Base-by-base conservation (phyloP, 1,140 invertebrate genomes). In the Cydia amplana region DNA sequence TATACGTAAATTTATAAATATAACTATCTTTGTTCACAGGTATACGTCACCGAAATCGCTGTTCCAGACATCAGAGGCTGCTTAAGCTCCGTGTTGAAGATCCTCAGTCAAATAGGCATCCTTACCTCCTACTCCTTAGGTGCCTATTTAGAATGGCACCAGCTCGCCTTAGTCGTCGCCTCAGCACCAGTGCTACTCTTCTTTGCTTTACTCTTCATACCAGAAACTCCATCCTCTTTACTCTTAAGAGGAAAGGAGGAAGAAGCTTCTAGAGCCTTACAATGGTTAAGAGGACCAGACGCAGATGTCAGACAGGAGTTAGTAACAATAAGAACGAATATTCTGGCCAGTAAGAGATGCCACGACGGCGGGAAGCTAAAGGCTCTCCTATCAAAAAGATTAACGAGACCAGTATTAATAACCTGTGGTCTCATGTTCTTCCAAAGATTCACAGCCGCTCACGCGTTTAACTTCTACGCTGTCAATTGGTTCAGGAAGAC, bases 21-120 rank as follows among this genome's bases (percentile, higher is more conserved):
- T 28, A 75, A 75, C 82, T 80, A 75, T 49, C 49, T 79, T 91
- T 90, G 87, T 87, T 80, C 83, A 7, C 92, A 96, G 95, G 96
- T 98, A 74, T 98, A 98, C 92, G 95, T 98, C 78, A 97, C 96
- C 74, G 98, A 99, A 94, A 98, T 98, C 81, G 96, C 97, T 14
- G 95, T 97, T 46, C 96, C 97, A 16, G 95, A 96, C 72, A 96
- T 98, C 75, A 92, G 98, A 81, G 98, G 97, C 1, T 96, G 96
- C 78, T 93, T 98, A 23, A 97, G 97, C 79, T 96, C 97, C 9
- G 95, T 97, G 77, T 93, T 97, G 60, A 98, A 98, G 92, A 95
- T 98, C 51, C 94, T 96, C 75, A 96, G 96, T n/a, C 97, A 97
- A 83, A 94, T 97, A 40, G 98, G 98, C 14, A 95, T 98, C 63